These are phyloP conservation scores for Ramazzottius varieornatus DNA, from an alignment of 2,888 invertebrate genomes.

Conservation along the genomic window DNA sequence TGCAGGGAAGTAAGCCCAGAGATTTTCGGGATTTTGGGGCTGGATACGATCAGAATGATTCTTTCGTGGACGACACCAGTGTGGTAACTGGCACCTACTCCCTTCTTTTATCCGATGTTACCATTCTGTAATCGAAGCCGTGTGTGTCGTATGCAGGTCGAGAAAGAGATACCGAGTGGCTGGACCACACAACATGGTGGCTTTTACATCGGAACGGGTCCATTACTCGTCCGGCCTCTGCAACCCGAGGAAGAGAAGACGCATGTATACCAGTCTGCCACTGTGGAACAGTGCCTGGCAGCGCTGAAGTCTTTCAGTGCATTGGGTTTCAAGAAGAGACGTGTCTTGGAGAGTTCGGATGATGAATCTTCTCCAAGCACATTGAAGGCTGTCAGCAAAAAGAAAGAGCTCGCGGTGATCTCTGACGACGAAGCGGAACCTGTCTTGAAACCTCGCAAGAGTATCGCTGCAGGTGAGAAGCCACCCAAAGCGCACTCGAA, in stretches of 20 bases:
- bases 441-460: background rate
- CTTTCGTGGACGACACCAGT: background rate
- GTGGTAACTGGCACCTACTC: too few relatives aligned
- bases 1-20: background rate
- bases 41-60: slow-evolving; percentile 2
- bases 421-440: background rate
- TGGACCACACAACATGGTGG: slow-evolving; percentile 21
- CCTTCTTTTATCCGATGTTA: too few relatives aligned
- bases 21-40: background rate
- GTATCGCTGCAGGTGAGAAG: background rate
- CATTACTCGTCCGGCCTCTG: slow-evolving; percentile 12
- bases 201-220: slow-evolving; percentile 22
- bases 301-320: slow-evolving; percentile 8
- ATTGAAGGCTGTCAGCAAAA: background rate
- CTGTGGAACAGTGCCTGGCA: slow-evolving; percentile 10
- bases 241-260: slow-evolving; percentile 11
- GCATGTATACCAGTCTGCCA: slow-evolving; percentile 12
- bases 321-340: background rate
- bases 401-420: background rate
- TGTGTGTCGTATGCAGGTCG: too few relatives aligned
- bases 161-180: slow-evolving; percentile 19
- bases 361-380: background rate
- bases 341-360: background rate
- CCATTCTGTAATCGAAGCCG: too few relatives aligned
- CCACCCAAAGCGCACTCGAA: background rate